Evolutionary conservation across 23 tunicate species (phyloP).

Genomic region (Styela clava): DNA sequence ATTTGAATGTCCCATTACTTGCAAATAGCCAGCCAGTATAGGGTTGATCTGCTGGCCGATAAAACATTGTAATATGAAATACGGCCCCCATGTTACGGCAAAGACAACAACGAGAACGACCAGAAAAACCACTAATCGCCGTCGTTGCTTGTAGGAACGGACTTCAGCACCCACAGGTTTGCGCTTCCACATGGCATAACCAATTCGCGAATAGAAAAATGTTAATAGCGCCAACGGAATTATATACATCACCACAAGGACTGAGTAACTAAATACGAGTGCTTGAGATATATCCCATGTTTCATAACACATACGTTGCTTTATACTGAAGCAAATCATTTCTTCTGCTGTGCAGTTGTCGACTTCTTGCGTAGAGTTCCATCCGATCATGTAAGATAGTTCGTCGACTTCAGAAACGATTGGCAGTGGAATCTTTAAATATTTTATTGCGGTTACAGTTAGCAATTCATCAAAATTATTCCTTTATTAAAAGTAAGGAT

Average conservation of each 20-base stretch:
- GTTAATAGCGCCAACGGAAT: conserved; percentile 29
- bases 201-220: conserved; percentile 45
- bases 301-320: conserved; percentile 30
- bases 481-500: no score
- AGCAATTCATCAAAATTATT: no score
- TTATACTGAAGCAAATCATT: not conserved
- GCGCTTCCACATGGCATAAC: conserved; percentile 26
- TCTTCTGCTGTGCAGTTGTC: not conserved
- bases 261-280: conserved; percentile 36
- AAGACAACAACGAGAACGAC: conserved; percentile 36
- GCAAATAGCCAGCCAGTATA: conserved; percentile 32
- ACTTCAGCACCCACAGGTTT: conserved; percentile 24
- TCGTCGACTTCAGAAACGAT: conserved; percentile 42
- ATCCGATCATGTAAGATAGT: not conserved
- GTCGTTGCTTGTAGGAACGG: conserved; percentile 23
- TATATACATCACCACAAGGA: conserved; percentile 29
- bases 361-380: not conserved
- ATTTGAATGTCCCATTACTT: conserved; percentile 47
- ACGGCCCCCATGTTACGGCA: conserved; percentile 69
- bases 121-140: conserved; percentile 28
- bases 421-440: conserved; percentile 38
- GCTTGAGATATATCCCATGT: conserved; percentile 33
- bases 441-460: no score
- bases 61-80: conserved; percentile 45
- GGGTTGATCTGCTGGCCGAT: conserved; percentile 3